Evolutionary conservation across 1,140 invertebrate genomes (phyloP).

Genomic region (Drosophila paulistorum): DNA sequence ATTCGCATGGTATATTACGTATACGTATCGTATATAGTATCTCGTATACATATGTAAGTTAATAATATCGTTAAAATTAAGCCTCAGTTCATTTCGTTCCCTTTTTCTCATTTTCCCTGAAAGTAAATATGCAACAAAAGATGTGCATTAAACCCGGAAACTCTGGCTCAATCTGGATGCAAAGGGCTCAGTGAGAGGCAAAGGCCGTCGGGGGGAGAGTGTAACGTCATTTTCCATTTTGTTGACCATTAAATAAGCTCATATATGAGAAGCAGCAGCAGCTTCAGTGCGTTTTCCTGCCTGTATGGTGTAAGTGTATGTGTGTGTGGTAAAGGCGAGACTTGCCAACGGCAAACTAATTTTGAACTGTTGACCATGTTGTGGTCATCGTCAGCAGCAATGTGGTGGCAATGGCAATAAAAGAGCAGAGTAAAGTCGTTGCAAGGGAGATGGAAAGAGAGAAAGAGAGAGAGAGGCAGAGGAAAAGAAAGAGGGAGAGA

Average conservation of each 20-base stretch:
- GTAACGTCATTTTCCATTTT: slow-evolving; percentile 22
- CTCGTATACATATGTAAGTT: not conserved
- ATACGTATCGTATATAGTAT: not conserved
- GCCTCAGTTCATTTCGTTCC: not conserved
- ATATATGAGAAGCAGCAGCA: slow-evolving; percentile 11
- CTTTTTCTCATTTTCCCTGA: slow-evolving; percentile 11
- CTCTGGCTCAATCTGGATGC: not conserved
- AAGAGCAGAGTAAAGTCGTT: not conserved
- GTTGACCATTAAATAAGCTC: slow-evolving; percentile 24
- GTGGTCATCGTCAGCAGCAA: slow-evolving; percentile 4
- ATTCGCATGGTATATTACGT: not conserved
- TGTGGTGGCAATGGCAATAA: slow-evolving; percentile 15
- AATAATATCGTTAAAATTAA: slow-evolving; percentile 15
- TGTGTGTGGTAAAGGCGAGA: slow-evolving; percentile 4
- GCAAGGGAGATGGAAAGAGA: not conserved
- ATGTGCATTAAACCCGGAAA: slow-evolving; percentile 11
- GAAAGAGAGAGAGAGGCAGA: not conserved
- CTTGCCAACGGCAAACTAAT: slow-evolving; percentile 14
- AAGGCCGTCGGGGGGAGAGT: not conserved
- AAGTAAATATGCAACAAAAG: slow-evolving; percentile 22
- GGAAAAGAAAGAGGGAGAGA: not conserved
- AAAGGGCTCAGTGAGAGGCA: too few relatives aligned
- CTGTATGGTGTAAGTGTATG: not conserved
- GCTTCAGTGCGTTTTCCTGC: not conserved
- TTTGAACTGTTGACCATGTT: slow-evolving; percentile 24